Base-by-base conservation (phyloP, 2,113 vertebrate genomes). In the Otus sunia region DNA sequence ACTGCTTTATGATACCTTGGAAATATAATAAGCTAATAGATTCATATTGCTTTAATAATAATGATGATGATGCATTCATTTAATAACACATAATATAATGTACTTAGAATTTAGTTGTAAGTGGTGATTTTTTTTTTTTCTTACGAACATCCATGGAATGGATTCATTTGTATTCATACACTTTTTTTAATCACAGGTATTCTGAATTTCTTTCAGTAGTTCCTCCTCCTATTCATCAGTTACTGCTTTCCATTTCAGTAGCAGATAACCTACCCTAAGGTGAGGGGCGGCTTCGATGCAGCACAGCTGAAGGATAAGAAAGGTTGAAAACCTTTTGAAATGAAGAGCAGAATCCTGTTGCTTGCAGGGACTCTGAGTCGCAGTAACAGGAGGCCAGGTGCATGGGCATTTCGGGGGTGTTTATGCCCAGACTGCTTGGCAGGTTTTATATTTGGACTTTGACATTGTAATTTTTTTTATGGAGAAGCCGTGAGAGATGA, bases 371-470 rank as follows among this genome's bases (percentile, higher is more conserved):
- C 21, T 16, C 12, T 0, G 0, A 29, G 43, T 15, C 2, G 12
- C 53, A 34, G 49, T 29, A 25, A 17, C 53, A 26, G 41, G 26
- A 77, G 58, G 22, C 19, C n/a, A 41, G 19, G 25, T 12, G 5
- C 34, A 5, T 0, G 1, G 55, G 21, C 21, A 4, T 58, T 36
- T 63, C 0, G 0, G 45, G 86, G 23, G 10, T 12, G 16, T 49
- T 75, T 12, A 8, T 32, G 45, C 23, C n/a, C 37, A 32, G 32
- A 10, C 55, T 41, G 19, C 67, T 53, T 6, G 1, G 43, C 39
- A 29, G n/a, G 23, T 22, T 78, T 73, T 55, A 3, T 45, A 11
- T 56, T 55, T 41, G 18, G 59, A 29, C 37, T 72, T 53, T 20
- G 60, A 27, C 20, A 0, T 13, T 21, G 9, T 74, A 8, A 17